Conservation (phyloP, 2,888 invertebrate species). For the Adelognathus sp. region DNA sequence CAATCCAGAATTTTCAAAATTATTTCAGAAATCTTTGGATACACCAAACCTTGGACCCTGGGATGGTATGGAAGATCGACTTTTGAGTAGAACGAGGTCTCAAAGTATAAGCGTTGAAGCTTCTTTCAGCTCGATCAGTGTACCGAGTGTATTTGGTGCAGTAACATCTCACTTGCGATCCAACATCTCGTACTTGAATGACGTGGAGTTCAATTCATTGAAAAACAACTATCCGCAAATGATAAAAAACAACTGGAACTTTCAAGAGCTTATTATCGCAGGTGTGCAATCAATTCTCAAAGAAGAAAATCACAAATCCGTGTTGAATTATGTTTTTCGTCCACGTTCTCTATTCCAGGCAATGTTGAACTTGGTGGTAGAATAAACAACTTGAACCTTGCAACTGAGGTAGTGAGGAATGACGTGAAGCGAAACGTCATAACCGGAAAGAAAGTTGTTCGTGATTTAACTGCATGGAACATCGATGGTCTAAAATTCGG, state of each 20-base stretch:
- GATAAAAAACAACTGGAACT: slow-evolving; percentile 79
- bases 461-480: slow-evolving; percentile 77
- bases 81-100: slow-evolving; percentile 71
- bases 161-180: slow-evolving; percentile 59
- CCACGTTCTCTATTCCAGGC: slow-evolving; percentile 69
- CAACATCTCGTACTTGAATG: slow-evolving; percentile 71
- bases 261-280: slow-evolving; percentile 73
- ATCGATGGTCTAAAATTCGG: slow-evolving; percentile 81
- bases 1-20: slow-evolving; percentile 24
- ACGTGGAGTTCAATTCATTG: slow-evolving; percentile 82
- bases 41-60: slow-evolving; percentile 77
- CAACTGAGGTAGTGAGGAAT: slow-evolving; percentile 82
- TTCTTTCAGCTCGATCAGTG: slow-evolving; percentile 56
- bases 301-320: neutral
- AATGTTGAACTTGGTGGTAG: slow-evolving; percentile 73
- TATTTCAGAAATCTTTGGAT: slow-evolving; percentile 81
- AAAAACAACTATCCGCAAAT: slow-evolving; percentile 82
- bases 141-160: slow-evolving; percentile 60
- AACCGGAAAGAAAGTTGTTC: slow-evolving; percentile 80
- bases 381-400: slow-evolving; percentile 83
- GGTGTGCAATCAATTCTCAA: slow-evolving; percentile 55
- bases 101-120: slow-evolving; percentile 66
- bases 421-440: slow-evolving; percentile 79
- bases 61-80: slow-evolving; percentile 57
- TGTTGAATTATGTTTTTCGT: too few species aligned